A percentile compares a stretch with the other conserved stretches of the same genome.
Evolutionary conservation across 2,797 vertebrate genomes (phyloP).

Genomic region (Euphonia xanthogaster): DNA sequence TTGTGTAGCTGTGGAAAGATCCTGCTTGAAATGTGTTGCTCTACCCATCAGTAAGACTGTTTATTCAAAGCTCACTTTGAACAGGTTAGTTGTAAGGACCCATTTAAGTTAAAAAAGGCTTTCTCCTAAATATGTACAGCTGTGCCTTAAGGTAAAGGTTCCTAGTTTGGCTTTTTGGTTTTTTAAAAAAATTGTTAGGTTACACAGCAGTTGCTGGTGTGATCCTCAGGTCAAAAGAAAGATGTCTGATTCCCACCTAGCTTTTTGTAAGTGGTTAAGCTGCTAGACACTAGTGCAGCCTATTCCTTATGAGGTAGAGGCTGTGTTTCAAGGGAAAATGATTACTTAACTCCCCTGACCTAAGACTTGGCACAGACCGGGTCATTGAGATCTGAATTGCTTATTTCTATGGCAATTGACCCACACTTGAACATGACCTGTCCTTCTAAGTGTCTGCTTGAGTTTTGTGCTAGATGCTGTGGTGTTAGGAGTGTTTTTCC

Average conservation of each 20-base stretch:
- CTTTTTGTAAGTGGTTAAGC: neutral
- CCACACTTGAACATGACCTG: neutral
- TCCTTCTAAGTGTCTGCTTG: neutral
- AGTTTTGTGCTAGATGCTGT: neutral
- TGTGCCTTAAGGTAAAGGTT: neutral
- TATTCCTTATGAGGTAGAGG: neutral
- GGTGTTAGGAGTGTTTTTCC: neutral
- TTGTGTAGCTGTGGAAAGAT: neutral
- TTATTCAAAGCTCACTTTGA: neutral
- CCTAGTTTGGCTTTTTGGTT: neutral
- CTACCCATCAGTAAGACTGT: neutral
- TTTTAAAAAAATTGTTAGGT: neutral
- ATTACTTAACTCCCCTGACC: neutral
- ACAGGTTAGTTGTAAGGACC: neutral
- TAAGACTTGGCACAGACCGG: neutral
- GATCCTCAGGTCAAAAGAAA: neutral
- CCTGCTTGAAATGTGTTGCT: neutral
- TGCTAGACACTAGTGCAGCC: neutral
- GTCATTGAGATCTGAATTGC: neutral
- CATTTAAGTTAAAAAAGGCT: neutral
- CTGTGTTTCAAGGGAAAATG: neutral
- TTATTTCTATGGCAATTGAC: neutral
- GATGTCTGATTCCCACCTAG: neutral
- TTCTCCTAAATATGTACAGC: neutral
- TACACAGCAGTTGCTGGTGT: neutral